Base-by-base conservation (phyloP, 1,140 invertebrate genomes). In the Aphis gossypii region DNA sequence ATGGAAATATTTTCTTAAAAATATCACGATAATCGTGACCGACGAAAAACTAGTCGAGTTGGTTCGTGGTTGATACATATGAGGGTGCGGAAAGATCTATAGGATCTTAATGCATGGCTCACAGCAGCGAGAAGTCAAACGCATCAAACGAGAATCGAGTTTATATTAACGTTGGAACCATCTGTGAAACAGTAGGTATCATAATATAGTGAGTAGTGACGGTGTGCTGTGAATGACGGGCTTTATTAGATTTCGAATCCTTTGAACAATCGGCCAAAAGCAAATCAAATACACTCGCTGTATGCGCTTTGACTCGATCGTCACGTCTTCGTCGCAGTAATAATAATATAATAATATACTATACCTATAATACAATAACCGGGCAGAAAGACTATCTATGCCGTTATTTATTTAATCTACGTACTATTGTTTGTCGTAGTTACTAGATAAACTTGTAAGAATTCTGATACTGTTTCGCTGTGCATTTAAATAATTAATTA, bases 401-500 rank as follows among this genome's bases (percentile, higher is more conserved):
- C n/a, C 60, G 20, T 76, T 76, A 76, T 76, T n/a, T n/a, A 76
- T 76, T 1, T 76, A n/a, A 20, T 20, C 14, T n/a, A 14, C 14
- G n/a, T n/a, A 76, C 38, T 41, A 76, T n/a, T 76, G 60, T 76
- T 76, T 20, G 60, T 76, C 18, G n/a, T 35, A 76, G 9, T 41
- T 41, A 41, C 38, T 11, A 46, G 48, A 51, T 35, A 14, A 18
- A n/a, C 11, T n/a, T 18, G 11, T n/a, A n/a, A n/a, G 1, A n/a
- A n/a, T 76, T 76, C 60, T 76, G 23, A 76, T n/a, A n/a, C 18
- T n/a, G 60, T 76, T 76, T 68, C 60, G n/a, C 0, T 14, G 11
- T 76, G 60, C 30, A 18, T 76, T 76, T n/a, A n/a, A 76, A 76
- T 76, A n/a, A 76, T 76, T n/a, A 76, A 76, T n/a, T 76, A 68